Percentiles rank a stretch among this genome's conserved stretches.
Conservation (phyloP, 1,140 invertebrate genomes). For the Elysia chlorotica region DNA sequence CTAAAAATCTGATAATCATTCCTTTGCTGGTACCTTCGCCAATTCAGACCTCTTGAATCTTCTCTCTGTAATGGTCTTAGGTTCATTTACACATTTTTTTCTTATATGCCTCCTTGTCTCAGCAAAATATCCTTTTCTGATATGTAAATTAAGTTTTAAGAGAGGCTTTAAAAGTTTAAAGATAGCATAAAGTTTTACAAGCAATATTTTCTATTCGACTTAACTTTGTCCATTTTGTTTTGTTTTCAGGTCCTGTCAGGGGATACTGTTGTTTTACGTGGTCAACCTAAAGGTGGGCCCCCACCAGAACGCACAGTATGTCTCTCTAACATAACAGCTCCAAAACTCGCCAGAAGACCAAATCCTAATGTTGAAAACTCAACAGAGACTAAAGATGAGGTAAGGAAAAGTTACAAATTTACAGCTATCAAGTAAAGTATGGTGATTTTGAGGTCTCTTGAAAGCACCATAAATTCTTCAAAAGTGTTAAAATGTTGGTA, state of each 20-base stretch:
- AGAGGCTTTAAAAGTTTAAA: neutral
- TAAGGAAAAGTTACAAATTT: constrained; percentile 30
- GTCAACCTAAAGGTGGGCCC: constrained; percentile 76
- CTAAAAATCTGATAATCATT: too few species aligned
- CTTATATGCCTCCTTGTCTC: neutral
- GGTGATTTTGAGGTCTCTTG: too few species aligned
- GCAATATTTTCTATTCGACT: neutral
- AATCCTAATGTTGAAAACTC: constrained; percentile 68
- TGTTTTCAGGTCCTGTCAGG: constrained; percentile 80
- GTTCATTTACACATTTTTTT: neutral
- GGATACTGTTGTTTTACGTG: constrained; percentile 86
- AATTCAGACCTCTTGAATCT: neutral
- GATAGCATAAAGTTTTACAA: neutral
- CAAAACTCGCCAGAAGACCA: constrained; percentile 81
- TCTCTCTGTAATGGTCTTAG: neutral
- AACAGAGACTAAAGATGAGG: constrained; percentile 81
- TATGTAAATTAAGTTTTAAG: neutral
- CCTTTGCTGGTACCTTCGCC: neutral
- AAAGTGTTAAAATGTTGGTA: too few species aligned
- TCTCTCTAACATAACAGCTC: constrained; percentile 88
- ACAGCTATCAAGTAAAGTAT: too few species aligned
- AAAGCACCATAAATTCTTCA: too few species aligned
- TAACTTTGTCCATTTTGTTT: neutral
- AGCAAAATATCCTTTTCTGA: too few species aligned
- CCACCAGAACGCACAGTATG: constrained; percentile 89